A percentile compares a stretch with the other conserved stretches of the same genome.
phyloP scores from a whole-genome alignment of 2,797 vertebrate genomes.

The Serranus cabrilla region DNA sequence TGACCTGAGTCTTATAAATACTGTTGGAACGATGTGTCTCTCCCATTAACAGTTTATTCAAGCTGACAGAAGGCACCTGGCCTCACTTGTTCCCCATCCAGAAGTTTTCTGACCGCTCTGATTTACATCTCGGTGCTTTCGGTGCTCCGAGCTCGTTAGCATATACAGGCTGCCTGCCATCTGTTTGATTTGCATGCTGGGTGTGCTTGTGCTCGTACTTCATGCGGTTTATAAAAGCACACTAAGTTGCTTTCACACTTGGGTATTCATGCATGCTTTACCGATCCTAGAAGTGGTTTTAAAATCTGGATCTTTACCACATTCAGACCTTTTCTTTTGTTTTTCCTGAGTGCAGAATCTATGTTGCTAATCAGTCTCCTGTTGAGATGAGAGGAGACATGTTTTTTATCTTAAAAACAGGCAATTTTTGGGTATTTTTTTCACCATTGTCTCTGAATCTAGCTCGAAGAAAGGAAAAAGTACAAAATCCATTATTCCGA shows the following conservation, averaged over 20 bases:
- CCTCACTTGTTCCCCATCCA: constrained; percentile 28
- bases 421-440: not conserved
- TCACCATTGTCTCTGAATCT: not conserved
- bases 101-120: not conserved
- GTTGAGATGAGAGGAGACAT: not conserved
- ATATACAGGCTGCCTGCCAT: constrained; percentile 20
- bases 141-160: not conserved
- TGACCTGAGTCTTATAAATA: not conserved
- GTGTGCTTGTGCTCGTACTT: constrained; percentile 3
- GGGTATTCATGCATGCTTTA: not conserved
- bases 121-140: constrained; percentile 28
- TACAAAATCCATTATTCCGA: constrained; percentile 25
- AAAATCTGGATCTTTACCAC: not conserved
- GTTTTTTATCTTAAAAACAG: not conserved
- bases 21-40: not conserved
- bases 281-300: not conserved
- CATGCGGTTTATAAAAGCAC: constrained; percentile 11
- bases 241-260: not conserved
- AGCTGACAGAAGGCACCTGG: constrained; percentile 34
- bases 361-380: too few species aligned
- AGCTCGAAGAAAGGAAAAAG: not conserved
- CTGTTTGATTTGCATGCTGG: constrained; percentile 10
- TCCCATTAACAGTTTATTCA: constrained; percentile 30
- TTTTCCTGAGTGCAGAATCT: not conserved
- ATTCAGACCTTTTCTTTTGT: not conserved